Evolutionary conservation across 2,113 vertebrate species (phyloP).

Genomic region (Pseudonaja textilis): DNA sequence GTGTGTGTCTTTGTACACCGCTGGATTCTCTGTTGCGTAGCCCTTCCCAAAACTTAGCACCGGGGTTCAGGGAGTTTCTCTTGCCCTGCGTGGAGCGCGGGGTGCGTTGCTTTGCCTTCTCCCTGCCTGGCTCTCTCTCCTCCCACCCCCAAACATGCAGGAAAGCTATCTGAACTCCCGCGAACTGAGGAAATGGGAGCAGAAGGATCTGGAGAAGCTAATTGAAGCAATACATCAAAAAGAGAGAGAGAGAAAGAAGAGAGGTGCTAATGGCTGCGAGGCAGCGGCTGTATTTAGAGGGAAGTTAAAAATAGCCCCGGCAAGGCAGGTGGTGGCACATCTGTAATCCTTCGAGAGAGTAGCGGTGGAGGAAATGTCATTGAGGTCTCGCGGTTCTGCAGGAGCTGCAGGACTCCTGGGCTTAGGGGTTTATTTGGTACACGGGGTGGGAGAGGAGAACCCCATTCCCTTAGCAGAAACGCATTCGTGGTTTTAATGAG

Average conservation of each 20-base stretch:
- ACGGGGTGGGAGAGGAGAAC: fast-evolving
- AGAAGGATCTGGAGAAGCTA: not conserved
- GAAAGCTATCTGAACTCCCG: constrained; percentile 18
- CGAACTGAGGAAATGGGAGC: not conserved
- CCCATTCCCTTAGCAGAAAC: not conserved
- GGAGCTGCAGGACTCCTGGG: not conserved
- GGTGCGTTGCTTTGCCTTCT: not conserved
- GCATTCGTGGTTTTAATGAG: not conserved
- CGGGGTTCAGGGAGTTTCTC: not conserved
- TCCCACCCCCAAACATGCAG: not conserved
- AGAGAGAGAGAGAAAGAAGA: not conserved
- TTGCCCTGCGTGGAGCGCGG: not conserved
- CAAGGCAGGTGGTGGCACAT: constrained; percentile 45
- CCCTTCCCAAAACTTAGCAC: not conserved
- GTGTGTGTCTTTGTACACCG: not conserved
- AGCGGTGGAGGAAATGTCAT: constrained; percentile 28
- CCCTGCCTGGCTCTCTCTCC: not conserved
- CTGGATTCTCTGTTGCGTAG: not conserved
- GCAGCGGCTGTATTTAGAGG: constrained; percentile 24
- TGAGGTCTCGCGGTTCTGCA: constrained; percentile 42
- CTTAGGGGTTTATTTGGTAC: not conserved
- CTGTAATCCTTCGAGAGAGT: constrained; percentile 37
- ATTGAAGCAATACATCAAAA: too few species aligned
- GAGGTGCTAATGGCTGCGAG: constrained; percentile 21
- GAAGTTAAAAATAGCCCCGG: constrained; percentile 67